Percentiles rank a stretch among this genome's conserved stretches.
Conservation (phyloP, 2,888 invertebrate species). For the Aspidiotus rigidus region DNA sequence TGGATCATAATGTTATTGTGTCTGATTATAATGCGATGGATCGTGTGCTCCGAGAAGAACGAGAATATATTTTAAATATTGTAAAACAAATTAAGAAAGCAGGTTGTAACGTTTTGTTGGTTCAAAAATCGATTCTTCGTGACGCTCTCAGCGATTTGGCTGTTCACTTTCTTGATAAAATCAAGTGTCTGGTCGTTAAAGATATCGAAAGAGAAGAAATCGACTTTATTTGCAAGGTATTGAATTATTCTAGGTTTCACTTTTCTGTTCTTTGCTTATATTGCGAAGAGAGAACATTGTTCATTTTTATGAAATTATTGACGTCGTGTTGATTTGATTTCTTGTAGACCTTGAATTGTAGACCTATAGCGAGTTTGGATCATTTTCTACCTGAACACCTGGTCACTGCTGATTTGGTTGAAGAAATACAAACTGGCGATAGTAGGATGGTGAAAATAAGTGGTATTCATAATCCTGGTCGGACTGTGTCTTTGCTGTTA, state of each 20-base stretch:
- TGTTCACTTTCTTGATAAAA: constrained; percentile 94
- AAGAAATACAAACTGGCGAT: constrained; percentile 80
- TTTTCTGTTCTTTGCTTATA: too few relatives aligned
- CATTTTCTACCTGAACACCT: constrained; percentile 91
- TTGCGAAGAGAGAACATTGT: not conserved
- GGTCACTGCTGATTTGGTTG: constrained; percentile 83
- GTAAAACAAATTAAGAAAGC: constrained; percentile 98
- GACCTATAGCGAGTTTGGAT: constrained; percentile 96
- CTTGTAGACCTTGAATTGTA: constrained; percentile 66
- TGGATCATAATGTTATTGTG: constrained; percentile 92
- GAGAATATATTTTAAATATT: constrained; percentile 94
- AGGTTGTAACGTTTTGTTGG: constrained; percentile 93
- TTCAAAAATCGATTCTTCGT: constrained; percentile 65
- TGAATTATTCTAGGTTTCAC: not conserved
- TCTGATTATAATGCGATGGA: constrained; percentile 99
- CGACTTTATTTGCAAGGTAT: constrained; percentile 85
- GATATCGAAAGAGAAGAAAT: constrained; percentile 98
- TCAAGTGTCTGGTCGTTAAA: constrained; percentile 96
- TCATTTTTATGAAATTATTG: not conserved
- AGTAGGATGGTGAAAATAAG: constrained; percentile 88
- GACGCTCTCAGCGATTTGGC: constrained; percentile 96
- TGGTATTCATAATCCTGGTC: constrained; percentile 76
- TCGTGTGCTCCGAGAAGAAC: constrained; percentile 91
- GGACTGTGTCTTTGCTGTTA: constrained; percentile 84
- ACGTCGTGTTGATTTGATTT: constrained; percentile 11